Percentiles rank a stretch among this genome's conserved stretches.
These are phyloP conservation scores for Cyaniris semiargus DNA, from an alignment of 2,888 invertebrate species.

Conservation along the genomic window DNA sequence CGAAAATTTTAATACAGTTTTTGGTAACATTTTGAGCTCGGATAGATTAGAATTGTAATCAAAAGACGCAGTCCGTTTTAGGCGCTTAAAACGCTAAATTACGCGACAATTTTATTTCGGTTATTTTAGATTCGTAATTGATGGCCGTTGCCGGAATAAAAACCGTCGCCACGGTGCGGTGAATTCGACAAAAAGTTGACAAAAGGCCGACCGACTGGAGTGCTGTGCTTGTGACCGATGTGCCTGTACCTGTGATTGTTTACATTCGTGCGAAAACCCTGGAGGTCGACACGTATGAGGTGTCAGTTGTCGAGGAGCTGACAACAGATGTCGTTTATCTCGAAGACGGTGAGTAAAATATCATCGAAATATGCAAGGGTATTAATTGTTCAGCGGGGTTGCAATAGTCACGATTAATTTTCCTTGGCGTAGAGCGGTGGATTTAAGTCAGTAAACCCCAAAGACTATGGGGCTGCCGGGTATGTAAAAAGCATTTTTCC, in stretches of 20 bases:
- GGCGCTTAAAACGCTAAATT: neutral
- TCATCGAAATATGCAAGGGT: neutral
- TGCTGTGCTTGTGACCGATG: slow-evolving; percentile 24
- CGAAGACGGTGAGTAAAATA: slow-evolving; percentile 65
- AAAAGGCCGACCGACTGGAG: slow-evolving; percentile 3
- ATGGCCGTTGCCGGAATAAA: slow-evolving; percentile 14
- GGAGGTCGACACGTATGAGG: slow-evolving; percentile 77
- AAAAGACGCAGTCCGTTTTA: neutral
- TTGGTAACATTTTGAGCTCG: neutral
- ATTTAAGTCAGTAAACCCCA: too few species aligned
- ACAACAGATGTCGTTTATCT: slow-evolving; percentile 78
- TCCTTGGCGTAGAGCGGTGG: too few species aligned
- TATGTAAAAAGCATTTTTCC: neutral
- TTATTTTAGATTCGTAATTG: slow-evolving; percentile 24
- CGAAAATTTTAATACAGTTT: neutral
- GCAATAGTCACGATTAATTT: too few species aligned
- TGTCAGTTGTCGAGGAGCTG: slow-evolving; percentile 79
- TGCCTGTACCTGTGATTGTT: slow-evolving; percentile 34
- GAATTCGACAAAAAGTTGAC: neutral
- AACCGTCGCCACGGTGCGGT: slow-evolving; percentile 18
- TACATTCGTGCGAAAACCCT: slow-evolving; percentile 55
- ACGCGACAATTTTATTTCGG: neutral
- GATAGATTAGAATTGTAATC: neutral
- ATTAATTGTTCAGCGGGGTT: too few species aligned
- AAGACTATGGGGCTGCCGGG: too few species aligned